phyloP scores from a whole-genome alignment of 2,113 vertebrate species.

The Zosterops borbonicus region DNA sequence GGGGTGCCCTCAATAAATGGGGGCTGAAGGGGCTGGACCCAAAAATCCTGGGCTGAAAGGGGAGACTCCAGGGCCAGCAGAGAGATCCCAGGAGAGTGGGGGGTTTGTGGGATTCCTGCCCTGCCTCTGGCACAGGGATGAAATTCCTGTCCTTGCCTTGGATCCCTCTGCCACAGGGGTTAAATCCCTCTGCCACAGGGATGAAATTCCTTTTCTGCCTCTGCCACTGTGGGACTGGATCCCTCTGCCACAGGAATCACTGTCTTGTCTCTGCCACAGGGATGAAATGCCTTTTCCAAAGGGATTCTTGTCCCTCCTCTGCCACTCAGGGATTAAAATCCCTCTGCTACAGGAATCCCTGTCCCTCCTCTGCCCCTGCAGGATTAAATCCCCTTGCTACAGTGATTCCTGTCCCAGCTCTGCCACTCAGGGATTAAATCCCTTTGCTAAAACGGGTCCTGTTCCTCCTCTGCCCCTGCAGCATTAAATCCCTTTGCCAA shows the following conservation, averaged over 20 bases:
- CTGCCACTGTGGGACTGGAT: background rate
- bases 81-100: background rate
- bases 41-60: background rate
- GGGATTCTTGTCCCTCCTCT: too few relatives aligned
- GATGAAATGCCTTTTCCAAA: background rate
- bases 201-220: background rate
- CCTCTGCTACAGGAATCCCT: background rate
- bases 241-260: background rate
- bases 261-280: background rate
- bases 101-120: background rate
- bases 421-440: background rate
- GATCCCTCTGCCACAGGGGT: background rate
- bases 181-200: background rate
- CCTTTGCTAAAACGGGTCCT: too few relatives aligned
- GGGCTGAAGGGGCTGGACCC: background rate
- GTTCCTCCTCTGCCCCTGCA: rapidly evolving
- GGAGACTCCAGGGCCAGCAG: rapidly evolving
- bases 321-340: background rate
- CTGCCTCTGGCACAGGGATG: background rate
- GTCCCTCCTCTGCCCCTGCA: background rate
- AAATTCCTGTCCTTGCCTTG: background rate
- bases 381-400: background rate
- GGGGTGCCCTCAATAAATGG: rapidly evolving
- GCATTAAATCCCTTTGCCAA: background rate
- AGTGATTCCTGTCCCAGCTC: background rate